These are phyloP conservation scores for Suncus etruscus DNA, from an alignment of 2,113 vertebrate genomes.

Conservation along the genomic window DNA sequence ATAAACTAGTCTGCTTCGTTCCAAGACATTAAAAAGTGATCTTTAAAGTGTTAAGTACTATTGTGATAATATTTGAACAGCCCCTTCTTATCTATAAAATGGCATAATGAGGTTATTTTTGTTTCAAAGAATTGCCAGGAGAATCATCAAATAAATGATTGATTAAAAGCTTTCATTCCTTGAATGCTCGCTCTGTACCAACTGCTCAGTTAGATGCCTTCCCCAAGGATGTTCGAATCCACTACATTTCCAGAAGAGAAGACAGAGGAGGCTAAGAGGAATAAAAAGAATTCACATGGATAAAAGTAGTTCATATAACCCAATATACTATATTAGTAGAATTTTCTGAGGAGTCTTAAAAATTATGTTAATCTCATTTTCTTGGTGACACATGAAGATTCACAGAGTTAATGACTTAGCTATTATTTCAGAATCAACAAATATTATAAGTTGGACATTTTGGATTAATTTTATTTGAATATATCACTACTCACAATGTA, in stretches of 20 bases:
- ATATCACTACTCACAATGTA: neutral
- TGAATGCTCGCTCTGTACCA: neutral
- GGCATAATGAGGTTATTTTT: conserved; percentile 12
- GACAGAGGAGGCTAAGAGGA: conserved; percentile 24
- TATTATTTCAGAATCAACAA: neutral
- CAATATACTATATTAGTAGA: too few relatives aligned
- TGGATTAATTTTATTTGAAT: neutral
- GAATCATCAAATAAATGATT: neutral
- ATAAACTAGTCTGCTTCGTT: conserved; percentile 25
- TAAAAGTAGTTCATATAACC: neutral
- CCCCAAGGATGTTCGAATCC: neutral
- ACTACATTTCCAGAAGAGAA: conserved; percentile 25
- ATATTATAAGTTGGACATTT: neutral
- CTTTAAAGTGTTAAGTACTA: neutral
- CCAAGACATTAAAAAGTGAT: conserved; percentile 30
- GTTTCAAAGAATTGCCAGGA: neutral
- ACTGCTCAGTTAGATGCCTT: neutral
- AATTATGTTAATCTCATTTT: neutral
- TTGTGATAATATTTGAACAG: neutral
- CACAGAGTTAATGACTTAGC: neutral
- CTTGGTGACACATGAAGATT: neutral
- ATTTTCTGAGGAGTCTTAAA: neutral
- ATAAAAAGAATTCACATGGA: neutral
- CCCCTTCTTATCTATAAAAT: neutral
- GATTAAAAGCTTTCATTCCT: neutral